These are phyloP conservation scores for Aleadryas rufinucha DNA, from an alignment of 2,113 vertebrate species.

Conservation along the genomic window DNA sequence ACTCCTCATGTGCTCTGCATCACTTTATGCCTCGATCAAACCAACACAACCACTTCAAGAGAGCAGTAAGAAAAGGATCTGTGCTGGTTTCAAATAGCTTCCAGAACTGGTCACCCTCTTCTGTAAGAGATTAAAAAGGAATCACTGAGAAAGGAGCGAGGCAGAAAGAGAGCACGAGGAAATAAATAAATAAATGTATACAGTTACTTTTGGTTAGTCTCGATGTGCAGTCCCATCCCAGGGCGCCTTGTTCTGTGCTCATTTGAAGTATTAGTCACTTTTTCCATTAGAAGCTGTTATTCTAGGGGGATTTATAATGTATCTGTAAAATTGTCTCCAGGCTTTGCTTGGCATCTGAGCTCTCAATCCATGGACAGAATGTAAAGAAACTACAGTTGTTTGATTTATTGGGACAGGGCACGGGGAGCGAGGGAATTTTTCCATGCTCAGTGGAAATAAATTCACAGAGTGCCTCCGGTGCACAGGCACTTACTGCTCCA, in stretches of 20 bases:
- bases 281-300: slow-evolving; percentile 60
- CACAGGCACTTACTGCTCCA: not conserved
- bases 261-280: slow-evolving; percentile 51
- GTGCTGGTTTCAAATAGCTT: slow-evolving; percentile 5
- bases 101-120: slow-evolving; percentile 7
- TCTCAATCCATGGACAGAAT: not conserved
- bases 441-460: slow-evolving; percentile 39
- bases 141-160: not conserved
- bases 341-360: slow-evolving; percentile 48
- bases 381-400: slow-evolving; percentile 40
- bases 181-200: slow-evolving; percentile 42
- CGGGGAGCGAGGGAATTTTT: not conserved
- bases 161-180: not conserved
- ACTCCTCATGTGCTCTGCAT: not conserved
- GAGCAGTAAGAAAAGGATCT: not conserved
- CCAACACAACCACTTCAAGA: not conserved
- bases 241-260: not conserved
- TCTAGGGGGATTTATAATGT: slow-evolving; percentile 49
- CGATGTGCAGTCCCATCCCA: not conserved
- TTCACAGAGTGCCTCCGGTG: not conserved
- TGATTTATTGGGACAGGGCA: slow-evolving; percentile 32
- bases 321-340: slow-evolving; percentile 62
- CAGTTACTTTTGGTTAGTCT: slow-evolving; percentile 45
- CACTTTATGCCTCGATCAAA: accelerated
- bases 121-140: slow-evolving; percentile 42